A percentile compares a stretch with the other conserved stretches of the same genome.
Evolutionary conservation across 1,140 invertebrate genomes (phyloP).

Genomic region (Bombus breviceps): DNA sequence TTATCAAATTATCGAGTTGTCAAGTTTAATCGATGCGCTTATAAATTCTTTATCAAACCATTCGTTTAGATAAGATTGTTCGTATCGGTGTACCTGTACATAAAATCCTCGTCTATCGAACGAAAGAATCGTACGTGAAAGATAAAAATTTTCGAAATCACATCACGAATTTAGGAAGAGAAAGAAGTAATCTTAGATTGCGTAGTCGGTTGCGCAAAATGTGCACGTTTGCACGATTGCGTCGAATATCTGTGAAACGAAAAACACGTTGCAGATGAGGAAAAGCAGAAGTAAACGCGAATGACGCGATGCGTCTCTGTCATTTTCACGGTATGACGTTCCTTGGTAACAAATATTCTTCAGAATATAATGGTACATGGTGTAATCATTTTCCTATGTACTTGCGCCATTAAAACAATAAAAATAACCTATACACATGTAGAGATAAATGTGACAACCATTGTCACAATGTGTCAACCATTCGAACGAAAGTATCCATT

Average conservation of each 20-base stretch:
- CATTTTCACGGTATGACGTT: constrained; percentile 4
- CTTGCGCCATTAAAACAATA: not conserved
- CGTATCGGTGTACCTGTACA: not conserved
- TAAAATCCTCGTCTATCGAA: not conserved
- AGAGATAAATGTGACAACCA: too few relatives aligned
- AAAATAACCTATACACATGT: not conserved
- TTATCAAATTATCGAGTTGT: constrained; percentile 5
- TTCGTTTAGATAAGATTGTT: constrained; percentile 51
- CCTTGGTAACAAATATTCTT: not conserved
- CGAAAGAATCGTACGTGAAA: not conserved
- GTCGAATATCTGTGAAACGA: not conserved
- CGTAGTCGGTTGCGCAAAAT: not conserved
- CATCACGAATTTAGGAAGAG: not conserved
- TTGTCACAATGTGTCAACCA: too few relatives aligned
- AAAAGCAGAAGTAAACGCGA: not conserved
- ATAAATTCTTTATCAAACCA: constrained; percentile 34
- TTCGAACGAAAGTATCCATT: not conserved
- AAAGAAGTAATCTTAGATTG: not conserved
- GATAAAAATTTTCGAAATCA: not conserved
- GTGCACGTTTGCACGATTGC: not conserved
- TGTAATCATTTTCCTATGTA: not conserved
- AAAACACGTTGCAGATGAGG: too few relatives aligned
- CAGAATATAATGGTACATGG: not conserved
- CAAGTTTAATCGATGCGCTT: constrained; percentile 42
- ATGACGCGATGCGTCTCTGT: not conserved